Base-by-base conservation (phyloP, 2,888 invertebrate genomes). In the Drosophila anceps region DNA sequence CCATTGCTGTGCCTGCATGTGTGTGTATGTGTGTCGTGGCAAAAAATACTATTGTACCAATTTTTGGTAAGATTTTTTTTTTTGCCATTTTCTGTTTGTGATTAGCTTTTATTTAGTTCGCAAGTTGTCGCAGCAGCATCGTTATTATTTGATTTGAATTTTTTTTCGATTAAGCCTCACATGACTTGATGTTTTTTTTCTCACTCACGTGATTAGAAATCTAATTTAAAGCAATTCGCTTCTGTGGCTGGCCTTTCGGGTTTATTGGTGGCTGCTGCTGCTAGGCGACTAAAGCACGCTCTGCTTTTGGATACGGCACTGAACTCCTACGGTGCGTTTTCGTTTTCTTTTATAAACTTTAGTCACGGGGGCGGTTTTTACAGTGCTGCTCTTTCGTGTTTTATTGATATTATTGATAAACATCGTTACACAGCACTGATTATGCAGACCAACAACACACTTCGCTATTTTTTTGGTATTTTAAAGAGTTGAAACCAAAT, bases 131-230 rank as follows among this genome's bases (percentile, higher is more conserved):
- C 55, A 84, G 80, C 84, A 88, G 90, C 84, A 89, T 84, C 82
- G 54, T 66, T 72, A 54, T 37, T 51, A 58, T 13, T 41, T 46
- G 61, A 58, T 31, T 67, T 43, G 9, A 50, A 31, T 58, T 60
- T 53, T 60, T 53, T 58, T 65, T 54, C 37, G 43, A 59, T 54
- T 57, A 35, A 37, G 95, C 41, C 72, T 87, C 83, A 84, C 80
- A 80, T 84, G 85, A 88, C 67, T 73, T 50, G 54, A 41, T 31
- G 65, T 41, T 72, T 65, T 69, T 70, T 67, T 68, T 76, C 77
- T 95, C 96, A 95, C 96, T 95, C 96, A 96, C 96, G 95, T 95
- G 95, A 95, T 96, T 95, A 94, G 95, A 96, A 96, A 96, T 87
- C 84, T 95, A 95, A 94, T 94, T 95, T 95, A 96, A 96, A 96